Conservation (phyloP, 2,113 vertebrate genomes). For the Malurus cyaneus region DNA sequence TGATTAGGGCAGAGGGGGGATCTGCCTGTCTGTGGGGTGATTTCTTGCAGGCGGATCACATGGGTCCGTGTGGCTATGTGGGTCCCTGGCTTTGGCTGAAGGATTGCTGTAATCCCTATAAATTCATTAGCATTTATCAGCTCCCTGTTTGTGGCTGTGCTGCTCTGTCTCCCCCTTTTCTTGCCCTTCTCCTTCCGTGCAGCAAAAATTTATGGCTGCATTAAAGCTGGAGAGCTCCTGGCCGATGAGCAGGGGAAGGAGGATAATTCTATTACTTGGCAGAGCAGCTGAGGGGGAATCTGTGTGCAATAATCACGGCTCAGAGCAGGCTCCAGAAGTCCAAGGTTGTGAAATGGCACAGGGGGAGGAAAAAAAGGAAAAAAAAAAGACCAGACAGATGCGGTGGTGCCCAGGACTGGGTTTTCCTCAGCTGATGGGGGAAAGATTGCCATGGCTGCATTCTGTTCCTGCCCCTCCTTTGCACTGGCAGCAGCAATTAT, state of each 20-base stretch:
- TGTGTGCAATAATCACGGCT: background rate
- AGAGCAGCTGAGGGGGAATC: background rate
- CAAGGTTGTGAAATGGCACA: background rate
- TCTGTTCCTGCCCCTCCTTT: background rate
- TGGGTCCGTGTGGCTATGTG: background rate
- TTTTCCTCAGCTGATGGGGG: background rate
- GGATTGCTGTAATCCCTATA: conserved; percentile 19
- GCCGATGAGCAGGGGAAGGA: background rate
- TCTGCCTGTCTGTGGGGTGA: background rate
- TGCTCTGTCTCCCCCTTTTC: background rate
- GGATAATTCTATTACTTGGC: conserved; percentile 43
- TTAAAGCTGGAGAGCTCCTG: background rate
- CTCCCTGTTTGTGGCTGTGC: background rate
- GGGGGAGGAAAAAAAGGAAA: rapidly evolving
- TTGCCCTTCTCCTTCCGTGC: background rate
- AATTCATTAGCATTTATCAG: conserved; percentile 48
- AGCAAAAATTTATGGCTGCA: conserved; percentile 21
- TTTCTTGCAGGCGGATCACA: background rate
- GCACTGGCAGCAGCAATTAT: background rate
- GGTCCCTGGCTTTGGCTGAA: background rate
- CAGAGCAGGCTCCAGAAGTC: background rate
- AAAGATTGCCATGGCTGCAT: background rate
- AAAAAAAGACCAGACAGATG: background rate
- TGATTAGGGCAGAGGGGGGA: background rate
- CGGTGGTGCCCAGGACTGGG: background rate